Evolutionary conservation across 2,888 invertebrate species (phyloP), one percentile per base, ranked within the genome.

Genomic region (Pegoplata infirma): DNA sequence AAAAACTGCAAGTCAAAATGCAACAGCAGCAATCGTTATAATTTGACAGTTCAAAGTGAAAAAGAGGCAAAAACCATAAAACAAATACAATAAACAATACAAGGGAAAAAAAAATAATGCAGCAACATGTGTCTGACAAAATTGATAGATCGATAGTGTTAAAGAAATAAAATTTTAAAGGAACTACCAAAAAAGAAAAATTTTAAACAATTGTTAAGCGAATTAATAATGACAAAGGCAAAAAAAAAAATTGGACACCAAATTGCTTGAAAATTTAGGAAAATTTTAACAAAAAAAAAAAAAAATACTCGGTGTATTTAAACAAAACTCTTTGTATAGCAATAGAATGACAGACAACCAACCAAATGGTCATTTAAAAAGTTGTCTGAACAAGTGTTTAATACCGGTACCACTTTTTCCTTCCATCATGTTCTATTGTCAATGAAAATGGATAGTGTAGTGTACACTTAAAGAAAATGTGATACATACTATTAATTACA

Each of bases 341-440:
- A 12, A 40, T n/a, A 40, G 36, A 40, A 4, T n/a, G n/a, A 40
- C 17, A n/a, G 2, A 51, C 12, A 55, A 49, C 17, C 47, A 61
- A 69, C 75, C 75, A 68, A 75, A 74, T 74, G 78, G 69, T 21
- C 64, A 66, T 68, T 74, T 44, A 32, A 69, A 69, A 58, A 58
- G 47, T 79, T 64, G 58, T 55, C 14, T 56, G 66, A 58, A 66
- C 64, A 74, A 79, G 74, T 79, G 74, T 56, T 74, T 69, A 69
- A 74, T 55, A 3, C 28, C 16, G 47, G 25, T 21, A 58, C 40
- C 61, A 74, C 28, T 71, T 71, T 53, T 68, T 44, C n/a, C 66
- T 63, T 63, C 49, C 28, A 67, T 49, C 49, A 44, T 44, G 55
- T 10, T 21, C 51, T 44, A 5, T n/a, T 44, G 59, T 59, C 63